Percentiles rank a stretch among this genome's conserved stretches.
Conservation (phyloP, 2,888 invertebrate genomes). For the Dolomedes plantarius region DNA sequence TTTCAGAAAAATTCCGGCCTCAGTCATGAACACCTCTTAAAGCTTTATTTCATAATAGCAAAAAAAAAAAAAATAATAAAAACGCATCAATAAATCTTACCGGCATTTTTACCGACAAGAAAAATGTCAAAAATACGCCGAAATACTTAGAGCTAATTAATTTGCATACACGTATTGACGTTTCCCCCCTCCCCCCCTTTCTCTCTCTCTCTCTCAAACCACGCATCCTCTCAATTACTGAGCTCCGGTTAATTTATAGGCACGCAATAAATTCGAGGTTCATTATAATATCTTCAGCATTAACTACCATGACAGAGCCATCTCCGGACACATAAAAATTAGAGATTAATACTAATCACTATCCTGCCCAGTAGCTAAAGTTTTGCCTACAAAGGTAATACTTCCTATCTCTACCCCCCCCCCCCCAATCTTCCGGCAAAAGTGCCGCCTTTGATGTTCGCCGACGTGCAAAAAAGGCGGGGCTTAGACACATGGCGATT, state of each 20-base stretch:
- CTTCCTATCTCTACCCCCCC: conserved; percentile 1
- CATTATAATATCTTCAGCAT: background rate
- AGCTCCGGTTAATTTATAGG: background rate
- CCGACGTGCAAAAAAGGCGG: conserved; percentile 53
- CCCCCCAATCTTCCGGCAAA: background rate
- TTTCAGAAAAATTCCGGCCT: too few species aligned
- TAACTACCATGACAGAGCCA: background rate
- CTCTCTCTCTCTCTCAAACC: background rate
- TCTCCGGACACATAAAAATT: conserved; percentile 2
- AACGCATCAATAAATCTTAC: too few species aligned
- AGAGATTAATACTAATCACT: conserved; percentile 41
- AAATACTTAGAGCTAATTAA: too few species aligned
- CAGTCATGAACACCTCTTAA: too few species aligned
- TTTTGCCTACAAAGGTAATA: background rate
- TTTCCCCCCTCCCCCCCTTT: too few species aligned
- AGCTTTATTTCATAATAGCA: too few species aligned
- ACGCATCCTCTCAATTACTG: background rate
- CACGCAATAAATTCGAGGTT: background rate
- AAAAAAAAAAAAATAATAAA: too few species aligned
- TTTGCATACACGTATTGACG: too few species aligned
- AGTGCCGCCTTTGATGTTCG: conserved; percentile 48
- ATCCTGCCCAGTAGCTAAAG: conserved; percentile 48
- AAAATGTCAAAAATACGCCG: too few species aligned
- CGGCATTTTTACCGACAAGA: too few species aligned
- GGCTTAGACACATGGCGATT: conserved; percentile 38